phyloP scores from a whole-genome alignment of 1,140 invertebrate species.

The Tetragnatha versicolor region DNA sequence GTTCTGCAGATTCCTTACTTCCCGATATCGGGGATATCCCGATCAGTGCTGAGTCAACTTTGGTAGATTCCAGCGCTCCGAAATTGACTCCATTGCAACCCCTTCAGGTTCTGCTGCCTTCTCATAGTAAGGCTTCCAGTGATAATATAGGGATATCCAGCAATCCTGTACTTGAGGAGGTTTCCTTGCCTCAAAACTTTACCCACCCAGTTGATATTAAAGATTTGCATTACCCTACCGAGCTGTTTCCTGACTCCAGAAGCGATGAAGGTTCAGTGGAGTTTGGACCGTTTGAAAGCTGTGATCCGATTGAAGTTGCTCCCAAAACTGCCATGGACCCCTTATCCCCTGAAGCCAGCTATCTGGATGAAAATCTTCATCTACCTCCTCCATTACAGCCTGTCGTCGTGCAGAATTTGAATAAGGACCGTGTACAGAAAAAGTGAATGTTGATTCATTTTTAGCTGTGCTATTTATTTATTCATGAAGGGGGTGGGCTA shows the following conservation, averaged over 20 bases:
- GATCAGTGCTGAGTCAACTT: not conserved
- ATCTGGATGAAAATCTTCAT: constrained; percentile 41
- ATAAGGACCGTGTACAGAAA: not conserved
- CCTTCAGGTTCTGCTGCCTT: constrained; percentile 14
- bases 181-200: constrained; percentile 3
- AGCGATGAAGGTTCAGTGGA: not conserved
- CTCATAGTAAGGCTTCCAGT: not conserved
- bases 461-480: too few relatives aligned
- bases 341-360: constrained; percentile 43
- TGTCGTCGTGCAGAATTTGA: constrained; percentile 45
- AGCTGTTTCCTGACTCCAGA: constrained; percentile 23
- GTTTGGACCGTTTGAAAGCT: constrained; percentile 20
- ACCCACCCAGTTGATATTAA: constrained; percentile 27
- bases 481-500: too few relatives aligned
- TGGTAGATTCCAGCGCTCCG: not conserved
- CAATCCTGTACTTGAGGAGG: not conserved
- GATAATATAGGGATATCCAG: too few relatives aligned
- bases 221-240: constrained; percentile 39
- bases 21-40: not conserved
- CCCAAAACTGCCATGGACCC: constrained; percentile 19
- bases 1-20: not conserved
- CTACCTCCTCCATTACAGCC: constrained; percentile 57
- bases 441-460: too few relatives aligned
- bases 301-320: not conserved
- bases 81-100: not conserved